These are phyloP conservation scores for Mesoligia furuncula DNA, from an alignment of 2,888 invertebrate species.

Conservation along the genomic window DNA sequence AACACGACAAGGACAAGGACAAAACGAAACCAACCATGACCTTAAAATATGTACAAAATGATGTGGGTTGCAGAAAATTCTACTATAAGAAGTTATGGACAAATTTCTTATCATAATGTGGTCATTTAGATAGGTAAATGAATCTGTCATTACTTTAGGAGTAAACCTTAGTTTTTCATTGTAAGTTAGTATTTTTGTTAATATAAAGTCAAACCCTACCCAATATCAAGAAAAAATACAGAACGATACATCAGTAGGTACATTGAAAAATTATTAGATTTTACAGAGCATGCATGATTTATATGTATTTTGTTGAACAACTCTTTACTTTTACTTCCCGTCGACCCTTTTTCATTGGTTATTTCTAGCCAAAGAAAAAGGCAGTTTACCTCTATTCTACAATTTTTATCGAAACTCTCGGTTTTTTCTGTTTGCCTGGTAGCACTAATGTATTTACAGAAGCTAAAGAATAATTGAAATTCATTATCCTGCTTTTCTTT, in stretches of 20 bases:
- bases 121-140: not conserved
- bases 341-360: slow-evolving; percentile 1
- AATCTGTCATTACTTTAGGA: not conserved
- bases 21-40: too few species aligned
- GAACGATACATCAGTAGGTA: not conserved
- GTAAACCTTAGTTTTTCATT: not conserved
- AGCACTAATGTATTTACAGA: slow-evolving; percentile 5
- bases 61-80: not conserved
- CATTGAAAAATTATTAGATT: not conserved
- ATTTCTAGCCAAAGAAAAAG: not conserved
- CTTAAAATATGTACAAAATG: too few species aligned
- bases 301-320: not conserved
- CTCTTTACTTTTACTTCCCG: not conserved
- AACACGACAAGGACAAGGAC: too few species aligned
- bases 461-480: not conserved
- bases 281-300: not conserved
- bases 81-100: not conserved
- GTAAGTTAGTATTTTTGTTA: not conserved
- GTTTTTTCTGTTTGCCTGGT: not conserved
- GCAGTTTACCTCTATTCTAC: slow-evolving; percentile 2
- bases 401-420: not conserved
- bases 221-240: too few species aligned
- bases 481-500: not conserved
- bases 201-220: not conserved
- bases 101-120: too few species aligned